Base-by-base conservation (phyloP, 2,797 vertebrate species). In the Enteromius fasciolatus region DNA sequence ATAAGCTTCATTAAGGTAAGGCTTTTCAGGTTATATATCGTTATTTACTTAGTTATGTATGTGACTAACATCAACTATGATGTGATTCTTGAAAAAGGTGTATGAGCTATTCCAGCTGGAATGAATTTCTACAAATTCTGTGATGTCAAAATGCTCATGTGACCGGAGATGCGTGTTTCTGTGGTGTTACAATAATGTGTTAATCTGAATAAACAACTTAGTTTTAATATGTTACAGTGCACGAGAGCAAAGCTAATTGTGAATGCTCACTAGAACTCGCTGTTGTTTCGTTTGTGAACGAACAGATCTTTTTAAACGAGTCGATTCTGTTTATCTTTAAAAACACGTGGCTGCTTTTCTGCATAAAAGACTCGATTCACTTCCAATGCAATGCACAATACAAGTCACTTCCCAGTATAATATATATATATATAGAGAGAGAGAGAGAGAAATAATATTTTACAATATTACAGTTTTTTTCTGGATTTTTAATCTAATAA, bases 1-100 rank as follows among this genome's bases (percentile, higher is more conserved):
- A 2, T 81, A 64, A 73, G 69, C 79, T 81, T 73, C 20, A 72
- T 18, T 61, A 70, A 9, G 63, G 5, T 68, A 54, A 80, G 68
- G 66, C 67, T 59, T 63, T 81, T 81, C 68, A 81, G 68, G 79
- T 75, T 80, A 57, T 80, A 31, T 48, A 72, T 59, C 18, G 59
- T 44, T 33, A 80, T 80, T 61, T 63, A 50, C 9, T 23, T 64
- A 5, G n/a, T 63, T 48, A 59, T 63, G 28, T 44, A 46, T 50
- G 44, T 0, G 15, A 46, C 17, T 52, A 48, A 36, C 33, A 61
- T 31, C 36, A 61, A 20, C 69, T 64, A 48, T 63, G 28, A 14
- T 46, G 25, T 57, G 52, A 61, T 31, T 41, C 50, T 80, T 33
- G 31, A 46, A 67, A 67, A 78, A 68, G 2, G 46, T 25, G 20